Base-by-base conservation (phyloP, 2,113 vertebrate species). In the Lipophrys pholis region DNA sequence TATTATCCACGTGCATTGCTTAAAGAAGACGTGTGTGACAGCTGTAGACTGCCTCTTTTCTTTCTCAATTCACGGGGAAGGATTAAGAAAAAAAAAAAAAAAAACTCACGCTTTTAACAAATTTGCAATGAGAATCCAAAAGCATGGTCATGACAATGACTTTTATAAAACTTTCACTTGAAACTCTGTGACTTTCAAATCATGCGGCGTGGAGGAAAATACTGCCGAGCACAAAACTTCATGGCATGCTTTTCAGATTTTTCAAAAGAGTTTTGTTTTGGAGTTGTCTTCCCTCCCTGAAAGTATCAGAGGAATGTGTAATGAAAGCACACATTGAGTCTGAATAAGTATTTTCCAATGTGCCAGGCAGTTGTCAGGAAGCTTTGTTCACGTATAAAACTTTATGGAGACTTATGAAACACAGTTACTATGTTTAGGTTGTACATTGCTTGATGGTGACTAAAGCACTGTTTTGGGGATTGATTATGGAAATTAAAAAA, bases 301-400 rank as follows among this genome's bases (percentile, higher is more conserved):
- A 63, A 82, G 74, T 83, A 90, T 85, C 83, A 79, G 59, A 87
- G 87, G 84, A 90, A 90, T 88, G 76, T 11, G 43, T 82, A 84
- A 74, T 89, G 73, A 86, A 87, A 86, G 78, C 84, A 87, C 83
- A 85, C 80, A 81, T 72, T 81, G 78, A 82, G 65, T 58, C 68
- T 59, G 73, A 83, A 83, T 76, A 80, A 82, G 78, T 87, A 76
- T 86, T 86, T 85, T 74, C 11, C 63, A 84, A 87, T 80, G 81
- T 83, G 66, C 77, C 72, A 71, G 67, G 67, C 65, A 68, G 69
- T 82, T 85, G 66, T 87, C 78, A 83, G 65, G 63, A 77, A 81
- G 78, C 82, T 89, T 82, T 82, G 73, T 84, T 75, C n/a, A 1
- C 15, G 67, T 73, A 49, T 68, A 82, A 81, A 87, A 84, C 66